Conservation (phyloP, 2,113 vertebrate genomes). For the Struthidea cinerea region DNA sequence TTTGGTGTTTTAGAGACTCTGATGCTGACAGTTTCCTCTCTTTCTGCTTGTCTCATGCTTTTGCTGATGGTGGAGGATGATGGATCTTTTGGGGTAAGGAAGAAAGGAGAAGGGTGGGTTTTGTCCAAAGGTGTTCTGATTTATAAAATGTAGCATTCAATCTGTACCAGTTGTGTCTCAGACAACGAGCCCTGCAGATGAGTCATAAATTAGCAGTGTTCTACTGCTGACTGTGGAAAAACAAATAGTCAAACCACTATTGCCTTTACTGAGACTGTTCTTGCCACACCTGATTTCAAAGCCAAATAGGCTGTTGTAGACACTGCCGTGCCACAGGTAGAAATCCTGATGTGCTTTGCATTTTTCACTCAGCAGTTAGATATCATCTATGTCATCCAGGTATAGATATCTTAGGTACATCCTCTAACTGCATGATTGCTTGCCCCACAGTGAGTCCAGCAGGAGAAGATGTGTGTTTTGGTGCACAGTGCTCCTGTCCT, state of each 20-base stretch:
- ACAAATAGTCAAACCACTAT: background rate
- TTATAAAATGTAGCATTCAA: background rate
- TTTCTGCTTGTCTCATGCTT: background rate
- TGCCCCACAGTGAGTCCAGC: background rate
- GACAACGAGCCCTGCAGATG: background rate
- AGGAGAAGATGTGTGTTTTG: background rate
- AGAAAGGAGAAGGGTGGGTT: background rate
- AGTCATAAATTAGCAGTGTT: background rate
- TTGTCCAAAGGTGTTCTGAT: background rate
- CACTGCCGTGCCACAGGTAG: background rate
- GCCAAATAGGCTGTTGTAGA: background rate
- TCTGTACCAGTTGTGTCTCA: background rate
- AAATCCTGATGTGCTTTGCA: no score
- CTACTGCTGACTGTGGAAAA: background rate
- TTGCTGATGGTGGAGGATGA: background rate
- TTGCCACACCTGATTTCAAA: background rate
- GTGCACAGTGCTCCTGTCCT: background rate
- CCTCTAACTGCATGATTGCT: background rate
- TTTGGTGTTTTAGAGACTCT: background rate
- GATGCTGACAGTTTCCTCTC: background rate
- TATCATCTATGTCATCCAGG: accelerated
- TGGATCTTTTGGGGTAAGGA: background rate
- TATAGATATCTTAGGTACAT: accelerated
- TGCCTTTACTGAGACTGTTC: background rate
- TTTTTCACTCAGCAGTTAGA: background rate